Evolutionary conservation across 2,888 invertebrate genomes (phyloP).

Genomic region (Nemapogon koenigi): DNA sequence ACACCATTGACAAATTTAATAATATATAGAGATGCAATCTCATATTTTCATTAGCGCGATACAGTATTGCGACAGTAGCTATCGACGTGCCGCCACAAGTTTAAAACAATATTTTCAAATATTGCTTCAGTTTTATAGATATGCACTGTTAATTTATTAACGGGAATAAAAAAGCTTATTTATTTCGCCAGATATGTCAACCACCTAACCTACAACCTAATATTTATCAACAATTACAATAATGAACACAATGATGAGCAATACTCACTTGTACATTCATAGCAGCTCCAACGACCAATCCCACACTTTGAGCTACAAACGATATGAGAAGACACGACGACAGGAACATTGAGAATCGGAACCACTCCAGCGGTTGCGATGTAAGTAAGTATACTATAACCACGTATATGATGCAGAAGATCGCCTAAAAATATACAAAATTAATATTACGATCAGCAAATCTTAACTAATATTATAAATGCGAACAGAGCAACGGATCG

Average conservation of each 20-base stretch:
- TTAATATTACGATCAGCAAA: background rate
- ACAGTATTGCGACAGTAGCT: too few relatives aligned
- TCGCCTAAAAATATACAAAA: conserved; percentile 69
- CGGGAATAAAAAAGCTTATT: too few relatives aligned
- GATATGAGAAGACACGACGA: conserved; percentile 88
- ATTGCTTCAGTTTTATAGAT: too few relatives aligned
- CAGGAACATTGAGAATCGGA: conserved; percentile 88
- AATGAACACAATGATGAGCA: background rate
- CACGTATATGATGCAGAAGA: conserved; percentile 92
- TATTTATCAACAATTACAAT: background rate
- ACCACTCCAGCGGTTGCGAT: conserved; percentile 84
- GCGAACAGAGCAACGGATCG: background rate
- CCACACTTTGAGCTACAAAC: conserved; percentile 95
- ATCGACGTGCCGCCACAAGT: too few relatives aligned
- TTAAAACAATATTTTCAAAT: too few relatives aligned
- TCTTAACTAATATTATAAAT: background rate
- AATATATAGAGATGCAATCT: too few relatives aligned
- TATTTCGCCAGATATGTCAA: too few relatives aligned
- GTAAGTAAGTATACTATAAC: conserved; percentile 93
- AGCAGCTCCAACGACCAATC: conserved; percentile 93
- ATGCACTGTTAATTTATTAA: too few relatives aligned
- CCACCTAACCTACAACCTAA: background rate
- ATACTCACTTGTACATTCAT: conserved; percentile 82
- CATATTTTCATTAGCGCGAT: too few relatives aligned
- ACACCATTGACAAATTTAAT: too few relatives aligned